These are phyloP conservation scores for Myiothlypis chrysogaster DNA, from an alignment of 2,797 vertebrate genomes.

Conservation along the genomic window DNA sequence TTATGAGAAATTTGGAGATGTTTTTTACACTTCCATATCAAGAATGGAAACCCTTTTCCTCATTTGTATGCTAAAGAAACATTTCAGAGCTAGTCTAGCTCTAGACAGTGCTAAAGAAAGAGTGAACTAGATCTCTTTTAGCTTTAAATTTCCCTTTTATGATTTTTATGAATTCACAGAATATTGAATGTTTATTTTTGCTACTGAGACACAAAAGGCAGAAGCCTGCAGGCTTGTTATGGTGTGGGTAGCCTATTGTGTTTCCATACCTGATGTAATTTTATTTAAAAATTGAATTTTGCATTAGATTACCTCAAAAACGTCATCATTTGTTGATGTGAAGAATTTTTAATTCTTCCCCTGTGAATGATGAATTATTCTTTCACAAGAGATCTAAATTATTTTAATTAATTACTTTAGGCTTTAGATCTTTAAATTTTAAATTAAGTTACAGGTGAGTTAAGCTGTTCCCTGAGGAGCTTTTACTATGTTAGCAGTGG, in stretches of 20 bases:
- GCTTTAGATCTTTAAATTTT: conserved; percentile 47
- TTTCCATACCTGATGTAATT: background rate
- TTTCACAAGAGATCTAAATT: conserved; percentile 25
- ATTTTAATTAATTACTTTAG: conserved; percentile 53
- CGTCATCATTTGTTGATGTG: background rate
- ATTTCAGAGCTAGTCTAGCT: background rate
- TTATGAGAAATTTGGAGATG: background rate
- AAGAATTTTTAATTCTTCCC: conserved; percentile 23
- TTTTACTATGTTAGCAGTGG: conserved; percentile 14
- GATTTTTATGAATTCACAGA: background rate
- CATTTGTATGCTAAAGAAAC: background rate
- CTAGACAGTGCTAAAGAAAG: background rate
- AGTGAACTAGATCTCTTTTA: background rate
- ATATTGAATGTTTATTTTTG: background rate
- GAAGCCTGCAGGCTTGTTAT: background rate
- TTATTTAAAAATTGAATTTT: conserved; percentile 12
- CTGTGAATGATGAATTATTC: conserved; percentile 11
- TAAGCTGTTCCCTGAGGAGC: conserved; percentile 46
- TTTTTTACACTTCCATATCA: background rate
- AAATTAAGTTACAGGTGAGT: conserved; percentile 61
- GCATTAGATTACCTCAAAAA: background rate
- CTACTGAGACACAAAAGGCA: background rate
- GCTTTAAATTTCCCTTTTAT: background rate
- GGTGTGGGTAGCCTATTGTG: background rate
- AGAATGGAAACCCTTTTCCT: background rate